Evolutionary conservation across 2,888 invertebrate genomes (phyloP).

Genomic region (Amiota mariae): DNA sequence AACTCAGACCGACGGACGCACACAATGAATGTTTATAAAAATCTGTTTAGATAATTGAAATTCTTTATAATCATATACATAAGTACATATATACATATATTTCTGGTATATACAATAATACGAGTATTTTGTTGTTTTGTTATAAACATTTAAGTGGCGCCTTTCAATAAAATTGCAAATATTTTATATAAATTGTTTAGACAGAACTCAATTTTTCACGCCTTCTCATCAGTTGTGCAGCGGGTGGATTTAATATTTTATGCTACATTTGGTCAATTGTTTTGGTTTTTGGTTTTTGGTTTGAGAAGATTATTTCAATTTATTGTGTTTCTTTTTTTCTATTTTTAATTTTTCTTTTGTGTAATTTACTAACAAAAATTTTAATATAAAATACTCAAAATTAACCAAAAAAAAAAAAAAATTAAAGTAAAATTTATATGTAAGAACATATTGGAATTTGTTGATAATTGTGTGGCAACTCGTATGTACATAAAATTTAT

Average conservation of each 20-base stretch:
- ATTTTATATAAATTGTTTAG: conserved; percentile 25
- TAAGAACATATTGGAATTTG: neutral
- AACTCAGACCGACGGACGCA: no score
- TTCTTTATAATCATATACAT: conserved; percentile 4
- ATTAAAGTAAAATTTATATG: no score
- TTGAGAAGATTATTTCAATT: neutral
- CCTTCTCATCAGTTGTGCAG: neutral
- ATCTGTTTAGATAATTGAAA: conserved; percentile 23
- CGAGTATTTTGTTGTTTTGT: no score
- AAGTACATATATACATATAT: neutral
- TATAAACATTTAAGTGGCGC: conserved; percentile 1
- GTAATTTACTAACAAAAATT: no score
- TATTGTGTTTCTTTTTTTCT: neutral
- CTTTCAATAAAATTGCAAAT: conserved; percentile 47
- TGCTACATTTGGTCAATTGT: neutral
- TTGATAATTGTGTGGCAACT: neutral
- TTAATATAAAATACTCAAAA: conserved; percentile 1
- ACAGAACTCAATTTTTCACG: conserved; percentile 16
- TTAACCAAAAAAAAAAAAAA: neutral
- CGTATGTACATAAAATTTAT: neutral
- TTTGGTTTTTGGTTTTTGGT: neutral
- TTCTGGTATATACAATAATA: neutral
- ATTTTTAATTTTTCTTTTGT: neutral
- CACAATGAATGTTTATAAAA: conserved; percentile 11
- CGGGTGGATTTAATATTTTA: neutral